phyloP scores from a whole-genome alignment of 2,888 invertebrate species.

The Andrena bicolor region DNA sequence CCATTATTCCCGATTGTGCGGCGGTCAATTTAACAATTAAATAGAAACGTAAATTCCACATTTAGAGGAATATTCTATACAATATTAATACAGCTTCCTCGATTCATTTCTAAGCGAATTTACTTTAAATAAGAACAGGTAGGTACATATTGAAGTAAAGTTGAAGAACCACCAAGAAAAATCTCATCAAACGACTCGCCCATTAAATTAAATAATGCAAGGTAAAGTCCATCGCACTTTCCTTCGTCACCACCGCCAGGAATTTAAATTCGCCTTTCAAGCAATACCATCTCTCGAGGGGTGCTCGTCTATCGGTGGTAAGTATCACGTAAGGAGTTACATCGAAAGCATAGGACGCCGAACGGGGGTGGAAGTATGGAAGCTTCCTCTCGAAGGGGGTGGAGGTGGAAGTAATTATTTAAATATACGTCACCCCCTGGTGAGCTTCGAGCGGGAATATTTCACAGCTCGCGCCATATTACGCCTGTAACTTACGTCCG shows the following conservation, averaged over 20 bases:
- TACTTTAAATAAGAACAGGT: too few relatives aligned
- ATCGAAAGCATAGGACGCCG: slow-evolving; percentile 35
- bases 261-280: slow-evolving; percentile 61
- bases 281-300: slow-evolving; percentile 15
- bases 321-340: slow-evolving; percentile 61
- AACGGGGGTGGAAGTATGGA: slow-evolving; percentile 41
- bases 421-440: slow-evolving; percentile 71
- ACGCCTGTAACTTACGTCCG: slow-evolving; percentile 76
- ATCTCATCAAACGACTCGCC: too few relatives aligned
- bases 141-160: too few relatives aligned
- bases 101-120: too few relatives aligned
- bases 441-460: slow-evolving; percentile 73
- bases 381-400: not conserved
- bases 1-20: slow-evolving; percentile 4
- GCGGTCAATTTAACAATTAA: slow-evolving; percentile 2
- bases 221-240: slow-evolving; percentile 13
- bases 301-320: slow-evolving; percentile 26
- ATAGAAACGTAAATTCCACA: not conserved
- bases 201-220: slow-evolving; percentile 13
- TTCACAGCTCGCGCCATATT: slow-evolving; percentile 76
- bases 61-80: too few relatives aligned
- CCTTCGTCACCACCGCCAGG: slow-evolving; percentile 31
- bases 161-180: too few relatives aligned
- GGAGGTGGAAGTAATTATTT: slow-evolving; percentile 71
- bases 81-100: too few relatives aligned